Evolutionary conservation across 2,113 vertebrate species (phyloP).

Genomic region (Callipepla squamata): DNA sequence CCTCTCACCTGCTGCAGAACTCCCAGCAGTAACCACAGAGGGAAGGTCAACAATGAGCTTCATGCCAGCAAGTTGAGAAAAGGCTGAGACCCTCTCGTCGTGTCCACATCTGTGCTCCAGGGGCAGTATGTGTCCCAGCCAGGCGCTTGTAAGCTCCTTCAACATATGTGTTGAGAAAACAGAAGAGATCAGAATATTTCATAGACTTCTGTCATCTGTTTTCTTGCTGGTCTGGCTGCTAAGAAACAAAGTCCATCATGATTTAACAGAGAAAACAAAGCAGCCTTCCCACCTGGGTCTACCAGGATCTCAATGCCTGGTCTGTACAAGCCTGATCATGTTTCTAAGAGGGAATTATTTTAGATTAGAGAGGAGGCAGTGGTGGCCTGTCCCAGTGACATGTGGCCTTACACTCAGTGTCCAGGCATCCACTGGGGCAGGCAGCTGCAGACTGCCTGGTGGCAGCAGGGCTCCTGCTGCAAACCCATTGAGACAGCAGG

Average conservation of each 20-base stretch:
- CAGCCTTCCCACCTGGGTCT: conserved; percentile 13
- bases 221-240: background rate
- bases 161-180: background rate
- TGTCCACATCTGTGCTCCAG: background rate
- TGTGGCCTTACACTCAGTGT: conserved; percentile 20
- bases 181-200: background rate
- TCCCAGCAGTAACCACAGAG: background rate
- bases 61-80: background rate
- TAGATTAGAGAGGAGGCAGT: conserved; percentile 33
- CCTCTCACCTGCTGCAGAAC: background rate
- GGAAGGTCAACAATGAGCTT: background rate
- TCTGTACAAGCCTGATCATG: background rate
- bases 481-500: conserved; percentile 2
- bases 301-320: background rate
- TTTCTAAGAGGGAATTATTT: conserved; percentile 66
- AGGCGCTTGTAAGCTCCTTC: background rate
- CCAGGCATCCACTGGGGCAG: background rate
- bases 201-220: background rate
- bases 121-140: background rate
- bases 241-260: background rate
- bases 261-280: background rate
- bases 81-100: background rate
- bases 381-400: conserved; percentile 66
- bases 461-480: conserved; percentile 74
- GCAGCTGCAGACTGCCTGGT: conserved; percentile 81